Evolutionary conservation across 1,140 invertebrate genomes (phyloP).

Genomic region (Stegodyphus dumicola): DNA sequence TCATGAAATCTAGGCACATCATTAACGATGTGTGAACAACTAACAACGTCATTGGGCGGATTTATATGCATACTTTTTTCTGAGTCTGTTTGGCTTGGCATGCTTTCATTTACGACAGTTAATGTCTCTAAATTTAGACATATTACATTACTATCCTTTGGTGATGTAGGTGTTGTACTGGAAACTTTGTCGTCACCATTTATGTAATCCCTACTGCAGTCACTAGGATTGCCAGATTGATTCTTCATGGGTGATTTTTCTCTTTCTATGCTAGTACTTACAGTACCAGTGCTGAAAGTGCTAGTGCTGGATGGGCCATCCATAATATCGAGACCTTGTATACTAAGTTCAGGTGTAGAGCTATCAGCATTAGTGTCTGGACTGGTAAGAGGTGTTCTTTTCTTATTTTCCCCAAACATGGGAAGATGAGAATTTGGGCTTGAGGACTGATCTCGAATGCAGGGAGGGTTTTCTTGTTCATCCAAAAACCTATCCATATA

Average conservation of each 20-base stretch:
- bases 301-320: constrained; percentile 53
- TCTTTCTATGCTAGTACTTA: constrained; percentile 34
- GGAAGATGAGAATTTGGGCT: constrained; percentile 41
- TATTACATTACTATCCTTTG: constrained; percentile 39
- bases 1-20: constrained; percentile 53
- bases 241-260: constrained; percentile 24
- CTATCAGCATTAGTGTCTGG: constrained; percentile 55
- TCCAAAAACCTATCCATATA: constrained; percentile 89
- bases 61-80: constrained; percentile 43
- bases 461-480: constrained; percentile 75
- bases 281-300: constrained; percentile 30
- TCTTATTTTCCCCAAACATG: constrained; percentile 52
- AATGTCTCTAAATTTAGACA: constrained; percentile 41
- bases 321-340: constrained; percentile 39
- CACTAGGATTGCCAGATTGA: constrained; percentile 32
- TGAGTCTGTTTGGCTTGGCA: constrained; percentile 24
- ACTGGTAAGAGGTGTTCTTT: constrained; percentile 32
- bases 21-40: constrained; percentile 42
- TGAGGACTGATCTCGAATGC: constrained; percentile 43
- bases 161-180: constrained; percentile 41
- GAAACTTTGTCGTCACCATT: constrained; percentile 48
- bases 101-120: constrained; percentile 43
- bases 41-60: constrained; percentile 47
- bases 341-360: constrained; percentile 46
- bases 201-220: constrained; percentile 38